A percentile compares a stretch with the other conserved stretches of the same genome.
Conservation (phyloP, 1,140 invertebrate genomes). For the Drosophila subpulchrella region DNA sequence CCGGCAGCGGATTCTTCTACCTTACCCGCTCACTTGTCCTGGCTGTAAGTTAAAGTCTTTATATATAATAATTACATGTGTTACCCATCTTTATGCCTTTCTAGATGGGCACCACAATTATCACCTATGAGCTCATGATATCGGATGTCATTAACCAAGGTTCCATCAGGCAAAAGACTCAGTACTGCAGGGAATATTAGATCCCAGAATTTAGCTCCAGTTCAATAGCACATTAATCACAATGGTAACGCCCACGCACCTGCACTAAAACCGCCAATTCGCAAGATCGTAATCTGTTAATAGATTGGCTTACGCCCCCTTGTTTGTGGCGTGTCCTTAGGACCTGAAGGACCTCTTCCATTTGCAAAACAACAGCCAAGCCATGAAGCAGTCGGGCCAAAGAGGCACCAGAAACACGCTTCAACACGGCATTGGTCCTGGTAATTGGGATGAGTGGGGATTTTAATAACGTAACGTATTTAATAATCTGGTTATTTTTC, state of each 20-base stretch:
- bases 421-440: constrained; percentile 73
- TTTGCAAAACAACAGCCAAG: constrained; percentile 32
- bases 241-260: constrained; percentile 30
- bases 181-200: constrained; percentile 70
- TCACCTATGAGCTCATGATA: constrained; percentile 88
- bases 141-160: constrained; percentile 80
- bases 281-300: constrained; percentile 21
- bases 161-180: constrained; percentile 71
- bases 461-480: background rate
- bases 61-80: background rate
- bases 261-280: constrained; percentile 18
- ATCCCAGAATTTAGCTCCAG: constrained; percentile 1
- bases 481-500: background rate
- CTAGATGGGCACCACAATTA: constrained; percentile 87
- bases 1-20: constrained; percentile 88
- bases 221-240: constrained; percentile 20
- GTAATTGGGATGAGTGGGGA: constrained; percentile 46
- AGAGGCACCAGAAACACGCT: constrained; percentile 63
- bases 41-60: constrained; percentile 43
- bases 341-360: constrained; percentile 1
- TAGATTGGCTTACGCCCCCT: constrained; percentile 17
- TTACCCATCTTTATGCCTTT: constrained; percentile 18
- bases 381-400: constrained; percentile 53
- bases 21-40: constrained; percentile 88
- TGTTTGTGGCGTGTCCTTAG: constrained; percentile 30